Evolutionary conservation across 2,797 vertebrate genomes (phyloP), one percentile per base, ranked within the genome.

Genomic region (Sebastes taczanowskii): DNA sequence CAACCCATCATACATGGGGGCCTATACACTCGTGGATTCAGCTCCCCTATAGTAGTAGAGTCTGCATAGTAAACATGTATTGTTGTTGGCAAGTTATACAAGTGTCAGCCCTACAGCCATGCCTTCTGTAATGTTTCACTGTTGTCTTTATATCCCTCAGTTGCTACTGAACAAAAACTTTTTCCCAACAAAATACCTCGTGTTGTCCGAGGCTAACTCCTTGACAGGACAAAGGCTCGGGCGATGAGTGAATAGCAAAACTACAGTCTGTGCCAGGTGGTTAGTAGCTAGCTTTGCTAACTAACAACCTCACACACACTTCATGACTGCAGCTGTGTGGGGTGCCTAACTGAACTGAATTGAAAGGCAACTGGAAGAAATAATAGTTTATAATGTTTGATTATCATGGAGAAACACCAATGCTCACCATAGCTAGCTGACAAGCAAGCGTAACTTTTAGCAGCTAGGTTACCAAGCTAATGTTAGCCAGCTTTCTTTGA

Each of bases 201-300:
- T 16, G 38, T 42, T 42, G 38, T 42, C 38, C 38, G 0, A 80
- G 23, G 80, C 75, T 22, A 35, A 86, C 80, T 84, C 70, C 34
- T 64, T 91, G 88, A 88, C 88, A 89, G 86, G 90, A 94, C 93
- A 94, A 94, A 95, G 93, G 89, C 81, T 84, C 60, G 13, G 38
- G 55, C 78, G 56, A 34, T 74, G 82, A 81, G 63, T 83, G 83
- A 69, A 83, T 29, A 81, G 81, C 38, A 81, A 83, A 93, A 86
- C 78, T 83, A 34, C 34, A 78, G 77, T 87, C 89, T 90, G 75
- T 42, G 56, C 88, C 88, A 90, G 89, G 87, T 90, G 92, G 38
- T 42, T 1, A 0, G 90, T 85, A 79, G 93, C 92, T 92, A 93
- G 86, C 86, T 42, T 30, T 55, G 90, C 92, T 93, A 90, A 89